Conservation (phyloP, 2,888 invertebrate species). For the Choreutis nemorana region DNA sequence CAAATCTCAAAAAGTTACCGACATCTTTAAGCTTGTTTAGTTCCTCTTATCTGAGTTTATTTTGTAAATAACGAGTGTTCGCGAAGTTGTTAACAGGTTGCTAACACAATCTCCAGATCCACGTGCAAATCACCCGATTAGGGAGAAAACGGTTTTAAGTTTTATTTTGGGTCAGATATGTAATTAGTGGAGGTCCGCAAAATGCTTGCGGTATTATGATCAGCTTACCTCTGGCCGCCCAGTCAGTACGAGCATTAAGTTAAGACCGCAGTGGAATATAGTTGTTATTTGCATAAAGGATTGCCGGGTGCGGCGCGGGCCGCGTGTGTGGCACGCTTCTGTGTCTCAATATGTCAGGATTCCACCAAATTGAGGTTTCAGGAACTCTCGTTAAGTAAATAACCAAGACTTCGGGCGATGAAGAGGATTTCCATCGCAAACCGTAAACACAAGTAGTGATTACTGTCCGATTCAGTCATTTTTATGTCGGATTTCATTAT, state of each 20-base stretch:
- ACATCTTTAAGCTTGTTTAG: constrained; percentile 29
- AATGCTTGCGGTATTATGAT: constrained; percentile 8
- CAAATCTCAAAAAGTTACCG: constrained; percentile 38
- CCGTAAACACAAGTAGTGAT: constrained; percentile 8
- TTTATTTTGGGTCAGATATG: too few relatives aligned
- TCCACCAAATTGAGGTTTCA: constrained; percentile 40
- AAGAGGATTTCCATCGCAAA: constrained; percentile 18
- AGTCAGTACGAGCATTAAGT: constrained; percentile 32
- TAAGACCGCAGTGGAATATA: constrained; percentile 28
- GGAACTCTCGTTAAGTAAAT: constrained; percentile 36
- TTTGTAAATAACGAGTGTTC: constrained; percentile 47
- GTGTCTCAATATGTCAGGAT: constrained; percentile 25
- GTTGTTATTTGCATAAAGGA: constrained; percentile 47
- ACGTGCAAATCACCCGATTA: constrained; percentile 16
- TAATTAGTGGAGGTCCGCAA: constrained; percentile 13
- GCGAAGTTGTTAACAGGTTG: constrained; percentile 41
- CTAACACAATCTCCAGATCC: constrained; percentile 10
- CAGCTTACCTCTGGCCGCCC: constrained; percentile 16
- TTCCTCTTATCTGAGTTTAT: constrained; percentile 40
- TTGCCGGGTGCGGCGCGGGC: constrained; percentile 30
- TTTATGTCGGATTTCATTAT: constrained; percentile 8
- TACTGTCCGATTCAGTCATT: constrained; percentile 21
- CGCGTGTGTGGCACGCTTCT: constrained; percentile 38
- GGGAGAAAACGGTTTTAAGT: constrained; percentile 8
- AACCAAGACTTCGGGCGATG: constrained; percentile 19